phyloP scores from a whole-genome alignment of 2,888 invertebrate genomes.

The Hanleya hanleyi region DNA sequence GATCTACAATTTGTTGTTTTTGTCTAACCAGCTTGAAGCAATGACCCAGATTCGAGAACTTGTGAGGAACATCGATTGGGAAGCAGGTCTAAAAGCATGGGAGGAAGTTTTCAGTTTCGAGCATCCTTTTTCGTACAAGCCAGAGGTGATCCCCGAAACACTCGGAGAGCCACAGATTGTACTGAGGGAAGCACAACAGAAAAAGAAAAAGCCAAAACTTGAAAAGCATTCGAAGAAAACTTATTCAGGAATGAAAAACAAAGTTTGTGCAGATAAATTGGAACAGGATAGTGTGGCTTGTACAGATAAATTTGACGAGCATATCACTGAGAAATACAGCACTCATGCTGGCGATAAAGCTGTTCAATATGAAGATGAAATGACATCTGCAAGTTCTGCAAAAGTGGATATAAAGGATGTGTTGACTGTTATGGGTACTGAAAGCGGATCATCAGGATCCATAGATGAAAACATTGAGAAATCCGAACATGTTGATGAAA shows the following conservation, averaged over 20 bases:
- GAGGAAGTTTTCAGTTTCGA: constrained; percentile 57
- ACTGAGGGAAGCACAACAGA: constrained; percentile 22
- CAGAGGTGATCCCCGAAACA: constrained; percentile 43
- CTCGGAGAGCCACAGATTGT: constrained; percentile 42
- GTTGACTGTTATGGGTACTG: not conserved
- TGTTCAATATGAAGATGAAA: not conserved
- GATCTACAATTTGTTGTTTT: too few species aligned
- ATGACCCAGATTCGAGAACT: constrained; percentile 58
- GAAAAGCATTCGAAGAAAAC: constrained; percentile 19
- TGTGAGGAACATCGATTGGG: constrained; percentile 69
- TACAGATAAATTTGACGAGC: too few species aligned
- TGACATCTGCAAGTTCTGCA: too few species aligned
- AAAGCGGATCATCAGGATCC: not conserved
- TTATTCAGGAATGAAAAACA: constrained; percentile 15
- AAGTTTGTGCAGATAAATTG: not conserved
- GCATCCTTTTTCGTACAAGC: constrained; percentile 47
- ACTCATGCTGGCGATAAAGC: not conserved
- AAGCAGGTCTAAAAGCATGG: constrained; percentile 69
- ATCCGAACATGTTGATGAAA: not conserved
- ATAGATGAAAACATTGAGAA: not conserved
- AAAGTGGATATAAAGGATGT: too few species aligned
- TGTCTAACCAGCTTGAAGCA: constrained; percentile 66
- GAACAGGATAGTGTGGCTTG: not conserved
- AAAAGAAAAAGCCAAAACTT: constrained; percentile 21
- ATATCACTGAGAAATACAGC: too few species aligned